phyloP scores from a whole-genome alignment of 2,888 invertebrate genomes.

The Aplocera efformata region DNA sequence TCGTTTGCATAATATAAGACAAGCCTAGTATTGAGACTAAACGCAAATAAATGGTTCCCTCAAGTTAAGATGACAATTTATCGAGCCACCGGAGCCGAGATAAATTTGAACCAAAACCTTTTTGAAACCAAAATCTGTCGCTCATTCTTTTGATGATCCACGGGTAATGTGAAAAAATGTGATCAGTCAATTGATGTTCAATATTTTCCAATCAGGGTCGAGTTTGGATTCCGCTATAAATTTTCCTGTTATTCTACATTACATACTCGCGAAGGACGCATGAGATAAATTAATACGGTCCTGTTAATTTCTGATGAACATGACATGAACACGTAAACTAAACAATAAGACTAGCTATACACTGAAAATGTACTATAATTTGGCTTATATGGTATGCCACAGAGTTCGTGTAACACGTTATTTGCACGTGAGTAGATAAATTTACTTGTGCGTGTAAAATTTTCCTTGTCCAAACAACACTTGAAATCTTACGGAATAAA shows the following conservation, averaged over 20 bases:
- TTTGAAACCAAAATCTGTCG: slow-evolving; percentile 54
- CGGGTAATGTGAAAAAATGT: slow-evolving; percentile 32
- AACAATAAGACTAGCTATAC: too few species aligned
- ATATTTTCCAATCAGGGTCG: slow-evolving; percentile 1
- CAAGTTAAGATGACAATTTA: slow-evolving; percentile 69
- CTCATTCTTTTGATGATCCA: slow-evolving; percentile 42
- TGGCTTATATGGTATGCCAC: too few species aligned
- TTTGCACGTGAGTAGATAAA: too few species aligned
- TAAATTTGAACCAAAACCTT: slow-evolving; percentile 59
- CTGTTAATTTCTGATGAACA: too few species aligned
- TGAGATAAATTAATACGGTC: too few species aligned
- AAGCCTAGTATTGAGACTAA: slow-evolving; percentile 60
- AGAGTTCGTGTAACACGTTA: too few species aligned
- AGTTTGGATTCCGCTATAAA: not conserved
- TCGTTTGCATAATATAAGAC: slow-evolving; percentile 69
- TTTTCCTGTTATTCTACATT: not conserved
- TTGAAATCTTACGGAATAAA: too few species aligned
- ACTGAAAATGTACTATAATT: too few species aligned
- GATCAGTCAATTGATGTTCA: slow-evolving; percentile 19
- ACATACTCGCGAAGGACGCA: not conserved
- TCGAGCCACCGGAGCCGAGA: slow-evolving; percentile 62
- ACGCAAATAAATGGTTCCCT: slow-evolving; percentile 68
- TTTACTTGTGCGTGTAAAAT: too few species aligned
- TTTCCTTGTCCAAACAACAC: too few species aligned
- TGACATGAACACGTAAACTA: too few species aligned